Base-by-base conservation (phyloP, 2,113 vertebrate species). In the Mesocricetus auratus region DNA sequence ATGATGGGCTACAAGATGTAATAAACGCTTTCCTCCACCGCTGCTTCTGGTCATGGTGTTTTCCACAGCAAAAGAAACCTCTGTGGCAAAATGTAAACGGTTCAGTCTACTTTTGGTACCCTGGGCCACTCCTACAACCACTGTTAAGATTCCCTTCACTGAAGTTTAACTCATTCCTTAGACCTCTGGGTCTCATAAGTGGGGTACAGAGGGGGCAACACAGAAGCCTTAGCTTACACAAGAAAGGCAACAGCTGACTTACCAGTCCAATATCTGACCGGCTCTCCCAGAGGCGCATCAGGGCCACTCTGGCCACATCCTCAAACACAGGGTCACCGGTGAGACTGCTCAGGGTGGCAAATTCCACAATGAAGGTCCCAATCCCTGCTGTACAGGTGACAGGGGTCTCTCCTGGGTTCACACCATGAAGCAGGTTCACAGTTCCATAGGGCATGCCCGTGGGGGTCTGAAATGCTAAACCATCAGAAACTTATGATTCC, bases 391-490 rank as follows among this genome's bases (percentile, higher is more conserved):
- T 99, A 95, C 99, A 99, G 50, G 99, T 99, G 94, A 99, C 99
- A 0, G 99, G 99, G 4, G 99, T 99, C 97, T 99, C 99, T 0
- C 99, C 98, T 1, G 99, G 99, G 97, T 99, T 99, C 89, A 99
- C 99, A 0, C 99, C 99, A 0, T 96, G 98, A 97, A 99, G 98
- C 56, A 99, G 98, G 98, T 99, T 99, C 96, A 99, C 99, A 0
- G 99, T 99, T 22, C 99, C 99, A 92, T 99, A 99, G 0, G 99
- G 99, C 99, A 99, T 99, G 39, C 99, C 99, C 1, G 99, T 99
- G 29, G 99, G 98, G 0, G 99, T 99, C 98, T 99, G 99, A 98
- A 99, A 99, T 47, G 99, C 99, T 99, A 97, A 90, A 97, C 94
- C n/a, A 60, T 3, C 29, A 64, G 58, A 95, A 90, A 62, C 53